Base-by-base conservation (phyloP, 2,797 vertebrate species). In the Rhincodon typus region DNA sequence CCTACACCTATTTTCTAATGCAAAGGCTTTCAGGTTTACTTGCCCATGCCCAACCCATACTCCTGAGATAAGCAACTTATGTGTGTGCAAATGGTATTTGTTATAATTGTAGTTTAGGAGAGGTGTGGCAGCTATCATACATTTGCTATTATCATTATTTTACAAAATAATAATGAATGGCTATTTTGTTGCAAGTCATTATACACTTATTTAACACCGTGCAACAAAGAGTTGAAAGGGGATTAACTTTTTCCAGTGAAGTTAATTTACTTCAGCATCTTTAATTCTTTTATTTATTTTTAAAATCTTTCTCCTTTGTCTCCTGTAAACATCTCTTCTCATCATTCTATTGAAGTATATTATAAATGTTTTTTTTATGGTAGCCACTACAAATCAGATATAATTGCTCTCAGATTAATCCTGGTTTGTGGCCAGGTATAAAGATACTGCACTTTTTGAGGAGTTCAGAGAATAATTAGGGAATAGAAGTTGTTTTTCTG, bases 401-500 rank as follows among this genome's bases (percentile, higher is more conserved):
- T 90, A n/a, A 66, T 38, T 91, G 34, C n/a, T 91, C 66, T 90
- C 84, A 57, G 12, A n/a, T 90, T 90, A 90, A 66, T 90, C 53
- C 19, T 67, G 62, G 13, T 3, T 0, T 38, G 23, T 38, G 90
- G 90, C 57, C 90, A 93, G 17, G 21, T 67, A 23, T 93, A n/a
- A 38, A 67, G 7, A 38, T 66, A 19, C 34, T 93, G 5, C 66
- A 93, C 1, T 93, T 91, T 62, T n/a, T 34, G 66, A 15, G n/a
- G 6, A 93, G n/a, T 67, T n/a, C n/a, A 38, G n/a, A 93, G 3
- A 23, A 93, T 66, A 30, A 66, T 67, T 23, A 25, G 19, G n/a
- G 38, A 38, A n/a, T 42, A 6, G 57, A 66, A 90, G 53, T 0
- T 7, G 5, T 57, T 66, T 90, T 15, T 66, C 19, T 66, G 34